These are phyloP conservation scores for Bostrychus sinensis DNA, from an alignment of 2,113 vertebrate species.

Conservation along the genomic window DNA sequence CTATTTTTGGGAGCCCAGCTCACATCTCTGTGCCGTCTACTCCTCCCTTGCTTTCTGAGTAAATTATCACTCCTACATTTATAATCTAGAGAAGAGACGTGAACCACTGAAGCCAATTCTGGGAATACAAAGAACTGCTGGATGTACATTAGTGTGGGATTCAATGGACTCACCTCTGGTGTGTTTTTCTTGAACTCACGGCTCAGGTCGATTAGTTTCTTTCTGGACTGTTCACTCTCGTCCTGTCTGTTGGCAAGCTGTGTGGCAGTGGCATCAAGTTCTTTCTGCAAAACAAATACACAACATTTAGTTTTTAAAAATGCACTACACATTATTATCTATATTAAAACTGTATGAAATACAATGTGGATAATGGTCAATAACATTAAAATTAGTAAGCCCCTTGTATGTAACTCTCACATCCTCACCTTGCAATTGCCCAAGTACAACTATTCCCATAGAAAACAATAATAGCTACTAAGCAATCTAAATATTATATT, in stretches of 20 bases:
- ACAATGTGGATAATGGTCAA: too few species aligned
- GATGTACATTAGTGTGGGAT: conserved; percentile 18
- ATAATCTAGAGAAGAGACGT: conserved; percentile 47
- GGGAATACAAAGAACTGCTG: conserved; percentile 28
- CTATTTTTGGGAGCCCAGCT: conserved; percentile 76
- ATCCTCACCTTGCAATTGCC: too few species aligned
- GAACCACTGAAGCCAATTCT: conserved; percentile 12
- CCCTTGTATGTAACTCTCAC: too few species aligned
- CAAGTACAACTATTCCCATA: too few species aligned
- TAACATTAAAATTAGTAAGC: too few species aligned
- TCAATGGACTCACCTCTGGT: conserved; percentile 89
- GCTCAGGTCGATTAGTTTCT: conserved; percentile 98
- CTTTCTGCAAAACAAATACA: conserved; percentile 84
- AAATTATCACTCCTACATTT: conserved; percentile 67
- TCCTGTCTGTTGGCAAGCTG: conserved; percentile 98
- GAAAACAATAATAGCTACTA: too few species aligned
- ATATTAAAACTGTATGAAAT: background rate
- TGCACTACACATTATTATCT: too few species aligned
- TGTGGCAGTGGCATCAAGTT: conserved; percentile 96
- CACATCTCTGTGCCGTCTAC: conserved; percentile 61
- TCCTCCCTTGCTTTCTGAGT: conserved; percentile 62
- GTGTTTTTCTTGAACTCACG: conserved; percentile 99
- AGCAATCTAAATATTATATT: too few species aligned
- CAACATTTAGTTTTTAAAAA: conserved; percentile 10
- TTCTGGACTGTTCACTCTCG: conserved; percentile 98